A percentile compares a stretch with the other conserved stretches of the same genome.
phyloP scores from a whole-genome alignment of 2,113 vertebrate genomes.

The Thryonomys swinderianus region DNA sequence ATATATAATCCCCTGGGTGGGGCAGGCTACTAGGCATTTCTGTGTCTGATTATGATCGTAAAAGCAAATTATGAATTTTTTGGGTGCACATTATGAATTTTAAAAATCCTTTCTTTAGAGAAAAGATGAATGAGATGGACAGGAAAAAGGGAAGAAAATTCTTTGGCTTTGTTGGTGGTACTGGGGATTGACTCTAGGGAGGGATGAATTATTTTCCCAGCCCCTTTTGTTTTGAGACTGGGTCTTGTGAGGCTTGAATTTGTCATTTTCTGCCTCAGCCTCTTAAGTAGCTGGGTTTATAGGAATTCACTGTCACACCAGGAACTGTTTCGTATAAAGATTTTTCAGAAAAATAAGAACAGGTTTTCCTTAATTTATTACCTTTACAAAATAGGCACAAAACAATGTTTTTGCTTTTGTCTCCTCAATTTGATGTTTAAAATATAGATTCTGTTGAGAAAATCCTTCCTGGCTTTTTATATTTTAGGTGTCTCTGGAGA shows the following conservation, averaged over 20 bases:
- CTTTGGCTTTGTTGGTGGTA: background rate
- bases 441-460: background rate
- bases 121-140: background rate
- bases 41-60: background rate
- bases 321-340: background rate
- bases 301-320: background rate
- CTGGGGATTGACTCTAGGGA: background rate
- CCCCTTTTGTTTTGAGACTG: background rate
- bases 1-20: background rate
- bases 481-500: conserved; percentile 95
- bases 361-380: background rate
- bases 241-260: background rate
- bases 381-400: background rate
- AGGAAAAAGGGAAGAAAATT: conserved; percentile 29
- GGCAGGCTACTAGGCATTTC: background rate
- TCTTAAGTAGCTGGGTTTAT: background rate
- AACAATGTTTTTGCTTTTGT: background rate
- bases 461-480: conserved; percentile 20
- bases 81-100: background rate
- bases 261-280: background rate
- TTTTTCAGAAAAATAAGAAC: conserved; percentile 9
- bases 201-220: background rate
- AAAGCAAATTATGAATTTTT: background rate
- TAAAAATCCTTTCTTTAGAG: conserved; percentile 5
- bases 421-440: conserved; percentile 3